These are phyloP conservation scores for Thamnaconus septentrionalis DNA, from an alignment of 2,113 vertebrate species.

Conservation along the genomic window DNA sequence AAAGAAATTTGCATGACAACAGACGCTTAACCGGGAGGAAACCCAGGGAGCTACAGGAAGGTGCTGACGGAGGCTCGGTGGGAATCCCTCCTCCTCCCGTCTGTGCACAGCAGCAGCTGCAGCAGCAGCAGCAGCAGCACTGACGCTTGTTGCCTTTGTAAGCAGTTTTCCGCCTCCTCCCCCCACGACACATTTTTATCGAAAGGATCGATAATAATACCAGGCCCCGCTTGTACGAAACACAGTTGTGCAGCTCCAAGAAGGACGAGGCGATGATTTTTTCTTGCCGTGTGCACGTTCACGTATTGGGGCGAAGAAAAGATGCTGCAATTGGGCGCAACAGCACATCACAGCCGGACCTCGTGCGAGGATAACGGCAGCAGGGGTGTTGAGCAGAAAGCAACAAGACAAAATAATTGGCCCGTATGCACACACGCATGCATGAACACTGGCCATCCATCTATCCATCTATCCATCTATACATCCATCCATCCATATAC, in stretches of 20 bases:
- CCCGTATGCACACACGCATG: neutral
- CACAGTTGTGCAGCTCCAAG: neutral
- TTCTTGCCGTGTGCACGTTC: neutral
- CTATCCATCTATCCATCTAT: too few species aligned
- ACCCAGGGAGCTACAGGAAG: constrained; percentile 22
- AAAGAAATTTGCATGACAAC: neutral
- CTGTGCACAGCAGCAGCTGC: neutral
- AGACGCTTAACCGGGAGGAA: neutral
- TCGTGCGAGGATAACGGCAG: neutral
- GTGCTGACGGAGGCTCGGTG: constrained; percentile 54
- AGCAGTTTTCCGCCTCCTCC: constrained; percentile 40
- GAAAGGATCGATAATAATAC: neutral
- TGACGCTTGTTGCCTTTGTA: constrained; percentile 44
- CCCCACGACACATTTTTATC: constrained; percentile 35
- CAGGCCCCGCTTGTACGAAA: constrained; percentile 3
- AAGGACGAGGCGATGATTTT: too few species aligned
- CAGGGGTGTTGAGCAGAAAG: neutral
- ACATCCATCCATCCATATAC: neutral
- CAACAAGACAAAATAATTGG: neutral
- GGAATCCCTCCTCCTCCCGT: constrained; percentile 34
- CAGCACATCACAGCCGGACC: neutral
- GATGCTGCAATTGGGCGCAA: constrained; percentile 3
- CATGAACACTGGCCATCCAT: neutral
- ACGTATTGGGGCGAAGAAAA: neutral
- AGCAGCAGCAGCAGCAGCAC: constrained; percentile 7